Evolutionary conservation across 2,888 invertebrate genomes (phyloP), one percentile per base, ranked within the genome.

Genomic region (Drosophila antonietae): DNA sequence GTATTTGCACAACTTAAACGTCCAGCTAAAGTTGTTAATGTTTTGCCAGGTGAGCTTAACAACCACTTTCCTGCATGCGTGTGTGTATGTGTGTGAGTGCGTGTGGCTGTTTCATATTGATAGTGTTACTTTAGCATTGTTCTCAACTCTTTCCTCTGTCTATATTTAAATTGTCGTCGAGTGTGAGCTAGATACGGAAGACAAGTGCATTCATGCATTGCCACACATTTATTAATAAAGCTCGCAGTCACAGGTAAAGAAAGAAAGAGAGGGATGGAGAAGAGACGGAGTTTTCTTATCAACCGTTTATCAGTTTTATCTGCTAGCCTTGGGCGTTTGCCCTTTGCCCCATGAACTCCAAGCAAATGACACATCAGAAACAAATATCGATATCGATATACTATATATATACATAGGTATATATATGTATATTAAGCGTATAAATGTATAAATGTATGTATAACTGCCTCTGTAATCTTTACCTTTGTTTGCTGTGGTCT

Each of bases 401-500:
- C 33, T 23, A 23, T 37, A n/a, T n/a, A 23, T 2, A 23, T 5
- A 10, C 4, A 33, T 18, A 47, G 10, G 9, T 10, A 28, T 33
- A 33, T 18, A 39, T 33, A 20, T 20, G 15, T 12, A 20, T 52
- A 15, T 52, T 12, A 14, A 31, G n/a, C 10, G 43, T n/a, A 51
- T 33, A 28, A 33, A 39, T n/a, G 3, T 39, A 2, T 15, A 1
- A 37, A 23, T 23, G 15, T 18, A 20, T 53, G 9, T 53, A 28
- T 14, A 23, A 15, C 6, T 23, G 15, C 35, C 33, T 23, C 23
- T 35, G n/a, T 49, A 49, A 64, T 67, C 68, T 68, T 39, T 37
- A 47, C 68, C 58, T 79, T 82, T 83, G 69, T 88, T 83, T 85
- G 67, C 66, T 60, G 44, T 49, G 51, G n/a, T 51, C 73, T 84